Evolutionary conservation across 1,140 invertebrate species (phyloP), one percentile per base, ranked within the genome.

Genomic region (Drosophila grimshawi): DNA sequence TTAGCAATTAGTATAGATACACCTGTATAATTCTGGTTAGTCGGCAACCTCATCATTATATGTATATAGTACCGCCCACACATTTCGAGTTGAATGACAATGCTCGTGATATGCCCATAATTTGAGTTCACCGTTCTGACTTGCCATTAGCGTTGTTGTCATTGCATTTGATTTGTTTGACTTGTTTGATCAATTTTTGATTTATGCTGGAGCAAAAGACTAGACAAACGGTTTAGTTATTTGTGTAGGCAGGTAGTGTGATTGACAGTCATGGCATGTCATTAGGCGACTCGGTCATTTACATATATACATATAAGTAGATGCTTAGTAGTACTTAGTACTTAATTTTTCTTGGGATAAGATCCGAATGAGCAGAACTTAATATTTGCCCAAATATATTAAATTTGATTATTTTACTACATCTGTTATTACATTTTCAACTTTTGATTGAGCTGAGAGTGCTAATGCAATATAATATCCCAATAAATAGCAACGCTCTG

Each of bases 101-200:
- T 69, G 64, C 45, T 37, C 52, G 52, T 55, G 78, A 78, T 76
- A 75, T 30, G 19, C 53, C 11, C 57, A 76, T 59, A 62, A 76
- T 76, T 66, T 52, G 39, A 19, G 19, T 19, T 72, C 61, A 53
- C 46, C 57, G 46, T 27, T 57, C 62, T 43, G 46, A 6, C 56
- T 52, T 45, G 32, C 35, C 39, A 60, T 74, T 59, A 78, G 62
- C 56, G 45, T 75, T 67, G 80, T 85, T 89, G 74, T 85, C 86
- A 89, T 90, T 89, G 51, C 76, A 19, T 19, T 19, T 19, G 10
- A 76, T 77, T 89, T 88, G 80, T 89, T 55, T 89, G 86, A 89
- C 81, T 89, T 89, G 85, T 89, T 89, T 89, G 85, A 89, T 89
- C 85, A 89, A 89, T 89, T 77, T 65, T 51, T 75, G 80, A 89